Percentiles rank a stretch among this genome's conserved stretches.
These are phyloP conservation scores for Argyresthia albistria DNA, from an alignment of 2,888 invertebrate species.

Conservation along the genomic window DNA sequence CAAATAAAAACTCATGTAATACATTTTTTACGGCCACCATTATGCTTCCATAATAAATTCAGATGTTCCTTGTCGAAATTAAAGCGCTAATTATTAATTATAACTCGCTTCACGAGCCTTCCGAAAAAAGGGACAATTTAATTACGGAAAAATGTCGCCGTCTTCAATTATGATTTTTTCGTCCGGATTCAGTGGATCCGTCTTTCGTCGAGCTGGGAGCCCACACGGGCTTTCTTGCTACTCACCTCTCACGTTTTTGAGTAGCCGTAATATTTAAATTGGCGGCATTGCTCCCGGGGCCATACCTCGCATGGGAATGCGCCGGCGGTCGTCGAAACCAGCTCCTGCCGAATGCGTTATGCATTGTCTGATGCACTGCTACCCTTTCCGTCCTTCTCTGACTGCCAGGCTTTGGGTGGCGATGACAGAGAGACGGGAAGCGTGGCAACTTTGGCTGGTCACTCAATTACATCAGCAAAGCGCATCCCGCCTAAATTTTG, in stretches of 20 bases:
- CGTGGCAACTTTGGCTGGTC: conserved; percentile 49
- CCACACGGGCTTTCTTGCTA: conserved; percentile 64
- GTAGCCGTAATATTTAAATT: conserved; percentile 71
- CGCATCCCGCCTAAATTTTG: conserved; percentile 72
- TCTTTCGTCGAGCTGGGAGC: conserved; percentile 46
- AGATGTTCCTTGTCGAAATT: conserved; percentile 34
- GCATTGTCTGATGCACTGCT: conserved; percentile 49
- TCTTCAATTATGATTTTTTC: conserved; percentile 45
- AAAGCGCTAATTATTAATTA: conserved; percentile 55
- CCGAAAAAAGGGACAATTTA: conserved; percentile 55
- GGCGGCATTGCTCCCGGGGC: conserved; percentile 65
- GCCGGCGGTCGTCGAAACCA: conserved; percentile 59
- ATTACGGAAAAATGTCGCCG: conserved; percentile 58
- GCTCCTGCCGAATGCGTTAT: conserved; percentile 64
- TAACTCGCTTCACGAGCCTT: conserved; percentile 24
- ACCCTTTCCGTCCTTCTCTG: conserved; percentile 52
- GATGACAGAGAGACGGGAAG: conserved; percentile 15
- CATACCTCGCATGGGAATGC: conserved; percentile 69
- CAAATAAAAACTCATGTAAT: conserved; percentile 14
- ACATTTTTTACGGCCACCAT: conserved; percentile 31
- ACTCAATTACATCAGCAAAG: conserved; percentile 48
- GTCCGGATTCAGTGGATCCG: conserved; percentile 52
- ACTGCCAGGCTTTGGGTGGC: conserved; percentile 23
- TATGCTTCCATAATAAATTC: conserved; percentile 41
- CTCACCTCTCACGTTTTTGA: conserved; percentile 69